Percentiles rank a stretch among this genome's conserved stretches.
Conservation (phyloP, 2,113 vertebrate genomes). For the Brachyistius frenatus region DNA sequence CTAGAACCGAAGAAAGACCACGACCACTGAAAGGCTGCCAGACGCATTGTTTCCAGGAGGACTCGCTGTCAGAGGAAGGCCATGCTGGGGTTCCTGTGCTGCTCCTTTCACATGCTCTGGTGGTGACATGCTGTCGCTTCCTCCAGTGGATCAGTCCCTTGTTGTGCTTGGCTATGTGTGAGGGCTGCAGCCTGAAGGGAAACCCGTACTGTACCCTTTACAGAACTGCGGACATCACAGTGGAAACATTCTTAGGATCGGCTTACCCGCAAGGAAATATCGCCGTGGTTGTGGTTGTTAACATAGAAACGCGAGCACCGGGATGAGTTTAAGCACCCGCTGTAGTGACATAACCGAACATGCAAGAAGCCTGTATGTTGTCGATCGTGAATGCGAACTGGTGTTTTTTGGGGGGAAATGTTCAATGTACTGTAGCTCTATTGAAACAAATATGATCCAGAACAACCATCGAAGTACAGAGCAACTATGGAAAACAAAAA, state of each 20-base stretch:
- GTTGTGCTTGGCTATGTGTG: slow-evolving; percentile 62
- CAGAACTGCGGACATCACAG: slow-evolving; percentile 27
- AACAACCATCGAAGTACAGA: not conserved
- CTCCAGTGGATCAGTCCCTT: slow-evolving; percentile 53
- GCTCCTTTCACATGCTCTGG: slow-evolving; percentile 62
- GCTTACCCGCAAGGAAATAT: slow-evolving; percentile 53
- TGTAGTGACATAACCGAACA: slow-evolving; percentile 11
- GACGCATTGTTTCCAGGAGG: slow-evolving; percentile 59
- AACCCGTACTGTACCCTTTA: slow-evolving; percentile 35
- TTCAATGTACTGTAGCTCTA: not conserved
- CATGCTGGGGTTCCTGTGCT: slow-evolving; percentile 51
- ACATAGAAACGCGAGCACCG: slow-evolving; percentile 33
- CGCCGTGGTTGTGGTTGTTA: slow-evolving; percentile 48
- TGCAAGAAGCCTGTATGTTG: slow-evolving; percentile 36
- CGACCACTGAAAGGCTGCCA: slow-evolving; percentile 31
- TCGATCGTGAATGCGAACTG: slow-evolving; percentile 1
- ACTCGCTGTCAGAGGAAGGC: slow-evolving; percentile 53
- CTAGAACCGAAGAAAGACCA: slow-evolving; percentile 7
- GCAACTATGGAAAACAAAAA: slow-evolving; percentile 8
- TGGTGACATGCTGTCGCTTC: slow-evolving; percentile 67
- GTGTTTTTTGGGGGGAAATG: slow-evolving; percentile 19
- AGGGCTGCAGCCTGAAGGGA: slow-evolving; percentile 32
- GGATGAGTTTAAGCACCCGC: slow-evolving; percentile 21
- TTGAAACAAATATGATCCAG: slow-evolving; percentile 35
- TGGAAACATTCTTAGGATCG: slow-evolving; percentile 50